Base-by-base conservation (phyloP, 2,797 vertebrate species). In the Protonibea diacanthus region DNA sequence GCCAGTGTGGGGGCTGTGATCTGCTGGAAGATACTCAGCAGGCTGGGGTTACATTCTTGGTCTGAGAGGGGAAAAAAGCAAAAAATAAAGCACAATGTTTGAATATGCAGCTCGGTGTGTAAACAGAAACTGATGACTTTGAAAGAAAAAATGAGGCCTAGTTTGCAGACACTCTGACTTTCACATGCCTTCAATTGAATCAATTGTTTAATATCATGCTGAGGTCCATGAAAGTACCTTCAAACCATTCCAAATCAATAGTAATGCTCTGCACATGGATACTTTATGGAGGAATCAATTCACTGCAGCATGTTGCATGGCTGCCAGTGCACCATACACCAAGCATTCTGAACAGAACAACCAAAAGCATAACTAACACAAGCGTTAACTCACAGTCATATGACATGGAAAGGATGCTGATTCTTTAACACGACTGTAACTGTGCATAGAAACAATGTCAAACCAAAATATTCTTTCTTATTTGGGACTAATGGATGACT, bases 11-110 rank as follows among this genome's bases (percentile, higher is more conserved):
- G 94, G 14, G 83, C 65, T 0, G 95, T 58, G 0, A 96, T 94
- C 81, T 95, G 94, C 21, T 95, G 95, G 60, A 99, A 92, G 89
- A 99, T 93, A 84, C 92, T 96, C 89, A 97, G 80, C 71, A 99
- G 94, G 83, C 93, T 94, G 52, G 97, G 97, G 88, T 99, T 99
- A 80, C 98, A 99, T 29, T 15, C 89, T 49, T 62, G 91, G 62
- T 98, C 98, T 99, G 93, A 82, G 89, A 12, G 20, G 0, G 40
- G 12, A 11, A 60, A 20, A 0, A 20, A 53, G 29, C 8, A 38
- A 38, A 38, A 52, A 25, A n/a, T 12, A 64, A 58, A 66, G 49
- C 4, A 42, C 6, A 63, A 40, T 4, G 14, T 69, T 55, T 21
- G 1, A 61, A 51, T 62, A 5, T 38, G n/a, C 20, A 55, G 23